These are phyloP conservation scores for Marmota monax DNA, from an alignment of 2,113 vertebrate genomes.

Conservation along the genomic window DNA sequence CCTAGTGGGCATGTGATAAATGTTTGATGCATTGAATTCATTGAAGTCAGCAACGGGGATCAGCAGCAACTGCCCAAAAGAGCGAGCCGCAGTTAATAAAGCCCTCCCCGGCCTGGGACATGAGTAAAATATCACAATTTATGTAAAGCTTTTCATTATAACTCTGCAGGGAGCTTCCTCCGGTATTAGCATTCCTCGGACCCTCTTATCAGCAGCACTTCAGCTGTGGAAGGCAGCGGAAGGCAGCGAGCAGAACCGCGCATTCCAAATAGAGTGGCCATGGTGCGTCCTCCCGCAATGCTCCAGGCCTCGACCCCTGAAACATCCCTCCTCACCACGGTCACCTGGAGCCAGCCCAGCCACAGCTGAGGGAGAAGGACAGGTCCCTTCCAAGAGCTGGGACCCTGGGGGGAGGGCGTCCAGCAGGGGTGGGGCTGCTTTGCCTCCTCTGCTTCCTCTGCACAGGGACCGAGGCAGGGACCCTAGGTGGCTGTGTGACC, in stretches of 20 bases:
- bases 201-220: slow-evolving; percentile 80
- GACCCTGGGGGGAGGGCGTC: background rate
- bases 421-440: background rate
- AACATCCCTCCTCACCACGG: accelerated
- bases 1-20: background rate
- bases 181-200: slow-evolving; percentile 81
- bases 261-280: background rate
- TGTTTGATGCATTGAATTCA: slow-evolving; percentile 61
- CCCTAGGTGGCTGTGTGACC: background rate
- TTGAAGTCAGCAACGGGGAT: background rate
- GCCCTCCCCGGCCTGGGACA: slow-evolving; percentile 46
- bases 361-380: background rate
- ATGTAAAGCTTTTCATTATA: slow-evolving; percentile 81
- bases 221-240: slow-evolving; percentile 48
- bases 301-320: accelerated
- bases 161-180: slow-evolving; percentile 81
- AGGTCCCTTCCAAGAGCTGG: background rate
- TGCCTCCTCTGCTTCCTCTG: background rate
- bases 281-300: accelerated
- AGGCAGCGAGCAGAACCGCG: too few relatives aligned
- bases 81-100: slow-evolving; percentile 34
- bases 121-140: slow-evolving; percentile 78
- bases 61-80: background rate
- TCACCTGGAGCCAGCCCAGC: background rate
- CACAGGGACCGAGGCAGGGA: background rate